phyloP scores from a whole-genome alignment of 2,113 vertebrate species.

The Tor tambroides region DNA sequence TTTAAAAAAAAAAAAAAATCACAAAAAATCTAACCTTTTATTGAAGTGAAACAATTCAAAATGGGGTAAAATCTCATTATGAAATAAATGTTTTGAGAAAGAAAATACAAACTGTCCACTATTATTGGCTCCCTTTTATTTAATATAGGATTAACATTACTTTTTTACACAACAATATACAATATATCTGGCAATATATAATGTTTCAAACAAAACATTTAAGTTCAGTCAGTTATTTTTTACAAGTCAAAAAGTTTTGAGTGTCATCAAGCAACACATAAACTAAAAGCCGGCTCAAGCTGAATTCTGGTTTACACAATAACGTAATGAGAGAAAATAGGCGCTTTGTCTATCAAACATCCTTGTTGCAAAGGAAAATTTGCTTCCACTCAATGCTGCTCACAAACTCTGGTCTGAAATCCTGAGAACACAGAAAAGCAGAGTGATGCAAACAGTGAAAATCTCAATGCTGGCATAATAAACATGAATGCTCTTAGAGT shows the following conservation, averaged over 20 bases:
- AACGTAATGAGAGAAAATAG: not conserved
- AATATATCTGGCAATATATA: not conserved
- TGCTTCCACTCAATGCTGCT: not conserved
- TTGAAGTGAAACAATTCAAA: not conserved
- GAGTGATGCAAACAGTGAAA: not conserved
- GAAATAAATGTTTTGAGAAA: no score
- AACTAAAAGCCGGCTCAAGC: not conserved
- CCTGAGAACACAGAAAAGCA: not conserved
- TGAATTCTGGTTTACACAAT: not conserved
- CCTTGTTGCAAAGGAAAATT: not conserved
- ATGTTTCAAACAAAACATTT: not conserved
- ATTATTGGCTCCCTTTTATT: no score
- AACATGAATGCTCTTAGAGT: not conserved
- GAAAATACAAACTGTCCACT: no score
- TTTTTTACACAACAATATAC: not conserved
- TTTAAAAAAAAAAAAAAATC: no score
- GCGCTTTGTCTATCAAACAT: not conserved
- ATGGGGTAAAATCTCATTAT: not conserved
- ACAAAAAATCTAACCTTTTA: no score
- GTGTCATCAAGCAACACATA: not conserved
- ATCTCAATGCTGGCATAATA: not conserved
- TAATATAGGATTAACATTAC: not conserved
- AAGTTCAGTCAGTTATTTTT: not conserved
- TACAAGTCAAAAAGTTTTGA: not conserved
- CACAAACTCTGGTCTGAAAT: not conserved